These are phyloP conservation scores for Odontophorus gujanensis DNA, from an alignment of 2,113 vertebrate species.

Conservation along the genomic window DNA sequence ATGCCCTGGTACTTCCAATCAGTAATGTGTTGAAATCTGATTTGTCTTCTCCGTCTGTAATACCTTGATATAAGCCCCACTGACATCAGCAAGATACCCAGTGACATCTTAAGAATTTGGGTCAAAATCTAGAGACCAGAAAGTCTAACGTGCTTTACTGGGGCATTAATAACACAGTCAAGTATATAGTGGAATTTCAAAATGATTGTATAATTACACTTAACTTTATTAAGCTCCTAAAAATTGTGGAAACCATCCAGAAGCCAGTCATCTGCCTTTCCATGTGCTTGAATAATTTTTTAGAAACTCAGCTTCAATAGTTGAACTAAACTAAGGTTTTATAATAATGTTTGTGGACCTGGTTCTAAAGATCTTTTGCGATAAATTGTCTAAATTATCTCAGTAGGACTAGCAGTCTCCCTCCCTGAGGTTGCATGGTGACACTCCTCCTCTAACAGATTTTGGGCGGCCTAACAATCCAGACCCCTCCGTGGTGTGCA, in stretches of 20 bases:
- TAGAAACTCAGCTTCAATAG: neutral
- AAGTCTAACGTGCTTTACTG: neutral
- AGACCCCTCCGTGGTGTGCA: rapidly evolving
- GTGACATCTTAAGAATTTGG: neutral
- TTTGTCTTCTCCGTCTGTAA: neutral
- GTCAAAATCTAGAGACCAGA: neutral
- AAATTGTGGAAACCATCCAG: neutral
- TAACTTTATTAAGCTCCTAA: neutral
- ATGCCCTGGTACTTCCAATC: neutral
- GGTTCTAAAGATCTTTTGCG: neutral
- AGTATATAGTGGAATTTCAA: neutral
- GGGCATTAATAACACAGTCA: neutral
- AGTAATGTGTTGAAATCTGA: neutral
- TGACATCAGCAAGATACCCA: neutral
- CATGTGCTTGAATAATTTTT: neutral
- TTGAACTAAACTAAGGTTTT: neutral
- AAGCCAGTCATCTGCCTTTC: neutral
- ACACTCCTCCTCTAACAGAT: neutral
- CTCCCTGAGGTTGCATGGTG: neutral
- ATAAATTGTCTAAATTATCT: neutral
- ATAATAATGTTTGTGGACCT: neutral
- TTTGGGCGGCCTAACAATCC: neutral
- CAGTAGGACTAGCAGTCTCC: neutral
- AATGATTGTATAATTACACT: neutral
- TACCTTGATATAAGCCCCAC: neutral